phyloP scores from a whole-genome alignment of 1,140 invertebrate species.

The Lasaia peninsularis region DNA sequence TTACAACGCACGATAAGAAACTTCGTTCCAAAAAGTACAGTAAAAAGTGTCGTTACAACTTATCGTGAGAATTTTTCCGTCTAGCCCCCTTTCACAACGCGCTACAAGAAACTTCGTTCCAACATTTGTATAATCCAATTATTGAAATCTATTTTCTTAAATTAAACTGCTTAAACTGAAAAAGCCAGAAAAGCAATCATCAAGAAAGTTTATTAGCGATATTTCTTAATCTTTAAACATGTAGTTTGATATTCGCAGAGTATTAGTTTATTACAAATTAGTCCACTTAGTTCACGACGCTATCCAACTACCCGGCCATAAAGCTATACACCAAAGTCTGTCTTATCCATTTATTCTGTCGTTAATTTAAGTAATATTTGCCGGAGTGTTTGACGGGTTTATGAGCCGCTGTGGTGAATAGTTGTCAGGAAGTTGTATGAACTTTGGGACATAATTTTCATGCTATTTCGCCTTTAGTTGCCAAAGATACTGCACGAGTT shows the following conservation, averaged over 20 bases:
- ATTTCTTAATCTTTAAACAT: no score
- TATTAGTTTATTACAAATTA: not conserved
- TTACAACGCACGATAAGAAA: no score
- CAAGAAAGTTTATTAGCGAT: no score
- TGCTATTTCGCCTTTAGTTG: not conserved
- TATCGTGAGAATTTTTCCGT: no score
- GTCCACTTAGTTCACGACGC: not conserved
- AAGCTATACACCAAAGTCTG: slow-evolving; percentile 2
- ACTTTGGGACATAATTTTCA: slow-evolving; percentile 9
- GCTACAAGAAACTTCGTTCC: no score
- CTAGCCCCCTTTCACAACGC: no score
- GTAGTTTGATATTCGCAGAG: not conserved
- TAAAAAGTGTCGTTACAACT: no score
- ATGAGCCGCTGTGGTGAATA: slow-evolving; percentile 26
- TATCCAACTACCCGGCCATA: not conserved
- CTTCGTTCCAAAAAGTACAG: no score
- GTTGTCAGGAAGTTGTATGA: slow-evolving; percentile 13
- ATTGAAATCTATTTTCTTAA: no score
- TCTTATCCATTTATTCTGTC: slow-evolving; percentile 16
- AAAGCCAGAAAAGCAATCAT: no score
- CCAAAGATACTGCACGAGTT: not conserved
- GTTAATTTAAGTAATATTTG: slow-evolving; percentile 23
- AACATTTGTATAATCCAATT: no score
- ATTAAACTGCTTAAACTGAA: no score
- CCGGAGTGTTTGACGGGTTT: slow-evolving; percentile 24